phyloP scores from a whole-genome alignment of 2,113 vertebrate genomes.

The Gobius niger region DNA sequence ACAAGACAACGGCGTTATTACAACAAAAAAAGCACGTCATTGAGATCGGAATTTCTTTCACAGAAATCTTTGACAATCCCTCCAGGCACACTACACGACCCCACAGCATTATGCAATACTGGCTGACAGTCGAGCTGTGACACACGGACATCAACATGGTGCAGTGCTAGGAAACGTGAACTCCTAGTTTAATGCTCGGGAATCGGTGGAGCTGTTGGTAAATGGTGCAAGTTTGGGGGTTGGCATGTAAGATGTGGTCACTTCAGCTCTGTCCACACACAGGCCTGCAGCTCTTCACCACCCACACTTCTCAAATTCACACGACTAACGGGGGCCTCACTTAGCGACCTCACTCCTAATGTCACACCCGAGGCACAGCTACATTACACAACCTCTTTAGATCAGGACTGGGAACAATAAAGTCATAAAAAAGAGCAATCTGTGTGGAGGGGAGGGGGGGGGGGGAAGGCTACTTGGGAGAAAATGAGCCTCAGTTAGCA shows the following conservation, averaged over 20 bases:
- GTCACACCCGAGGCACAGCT: background rate
- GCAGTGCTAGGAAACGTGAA: background rate
- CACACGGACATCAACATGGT: no score
- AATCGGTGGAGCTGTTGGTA: background rate
- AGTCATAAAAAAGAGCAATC: background rate
- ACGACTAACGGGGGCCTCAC: background rate
- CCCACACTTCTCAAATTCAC: slow-evolving; percentile 29
- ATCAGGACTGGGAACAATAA: background rate
- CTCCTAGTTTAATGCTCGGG: background rate
- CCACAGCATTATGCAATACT: no score
- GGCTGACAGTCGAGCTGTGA: no score
- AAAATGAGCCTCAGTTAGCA: slow-evolving; percentile 11
- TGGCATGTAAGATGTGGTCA: background rate
- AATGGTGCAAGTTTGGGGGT: background rate
- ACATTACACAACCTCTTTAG: background rate
- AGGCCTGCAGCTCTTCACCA: slow-evolving; percentile 45
- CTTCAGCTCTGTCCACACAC: slow-evolving; percentile 2
- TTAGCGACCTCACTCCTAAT: background rate
- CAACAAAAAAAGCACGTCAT: no score
- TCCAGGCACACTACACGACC: no score
- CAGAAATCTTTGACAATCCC: no score
- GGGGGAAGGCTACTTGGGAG: background rate
- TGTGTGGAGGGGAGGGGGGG: no score
- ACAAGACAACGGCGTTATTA: no score
- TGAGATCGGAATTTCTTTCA: no score